A percentile compares a stretch with the other conserved stretches of the same genome.
Evolutionary conservation across 2,113 vertebrate species (phyloP).

Genomic region (Rattus rattus): DNA sequence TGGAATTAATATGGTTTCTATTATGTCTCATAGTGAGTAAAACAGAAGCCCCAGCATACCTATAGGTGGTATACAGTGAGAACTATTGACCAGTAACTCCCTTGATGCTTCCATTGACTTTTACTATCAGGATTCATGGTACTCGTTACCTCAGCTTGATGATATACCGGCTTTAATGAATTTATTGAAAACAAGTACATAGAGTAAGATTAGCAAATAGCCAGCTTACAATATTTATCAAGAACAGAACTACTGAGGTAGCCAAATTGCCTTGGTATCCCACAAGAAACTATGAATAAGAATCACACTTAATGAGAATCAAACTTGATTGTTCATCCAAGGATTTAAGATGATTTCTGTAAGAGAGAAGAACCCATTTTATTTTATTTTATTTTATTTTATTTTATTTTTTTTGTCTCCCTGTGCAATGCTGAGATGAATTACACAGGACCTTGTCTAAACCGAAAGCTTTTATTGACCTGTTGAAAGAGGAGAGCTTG

Average conservation of each 20-base stretch:
- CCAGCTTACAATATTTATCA: background rate
- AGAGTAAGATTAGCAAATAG: background rate
- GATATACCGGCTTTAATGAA: background rate
- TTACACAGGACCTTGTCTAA: slow-evolving; percentile 78
- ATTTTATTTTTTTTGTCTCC: background rate
- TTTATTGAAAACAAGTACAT: slow-evolving; percentile 7
- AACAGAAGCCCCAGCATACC: background rate
- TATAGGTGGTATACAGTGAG: background rate
- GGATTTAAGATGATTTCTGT: background rate
- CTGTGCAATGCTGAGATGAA: slow-evolving; percentile 69
- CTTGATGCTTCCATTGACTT: background rate
- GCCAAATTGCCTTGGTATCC: background rate
- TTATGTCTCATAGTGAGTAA: background rate
- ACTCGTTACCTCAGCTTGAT: background rate
- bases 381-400: no score
- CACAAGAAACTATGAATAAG: background rate
- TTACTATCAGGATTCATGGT: background rate
- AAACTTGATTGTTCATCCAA: slow-evolving; percentile 51
- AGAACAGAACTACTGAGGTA: background rate
- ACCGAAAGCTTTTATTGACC: slow-evolving; percentile 71
- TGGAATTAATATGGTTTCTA: background rate
- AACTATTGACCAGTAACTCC: background rate
- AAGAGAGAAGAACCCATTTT: background rate
- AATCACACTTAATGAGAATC: slow-evolving; percentile 53
- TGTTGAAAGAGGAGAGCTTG: slow-evolving; percentile 72